These are phyloP conservation scores for Zhengitettix transpicula DNA, from an alignment of 2,888 invertebrate species.

Conservation along the genomic window DNA sequence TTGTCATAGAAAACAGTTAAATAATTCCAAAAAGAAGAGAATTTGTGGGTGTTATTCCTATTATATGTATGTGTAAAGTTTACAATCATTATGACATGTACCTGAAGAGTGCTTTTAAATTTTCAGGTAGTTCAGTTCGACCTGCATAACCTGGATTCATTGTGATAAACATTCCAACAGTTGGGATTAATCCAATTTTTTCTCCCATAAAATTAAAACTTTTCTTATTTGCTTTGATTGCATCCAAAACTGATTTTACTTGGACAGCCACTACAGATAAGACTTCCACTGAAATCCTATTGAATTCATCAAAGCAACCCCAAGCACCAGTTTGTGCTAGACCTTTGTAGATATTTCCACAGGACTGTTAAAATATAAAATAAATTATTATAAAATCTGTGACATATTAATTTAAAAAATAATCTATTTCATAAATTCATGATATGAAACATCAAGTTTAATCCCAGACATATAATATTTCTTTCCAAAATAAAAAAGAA, in stretches of 20 bases:
- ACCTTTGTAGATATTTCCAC: conserved; percentile 92
- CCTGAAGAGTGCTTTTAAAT: conserved; percentile 39
- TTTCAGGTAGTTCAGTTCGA: conserved; percentile 75
- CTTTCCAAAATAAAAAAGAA: too few relatives aligned
- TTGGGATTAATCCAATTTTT: conserved; percentile 50
- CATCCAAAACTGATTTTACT: conserved; percentile 72
- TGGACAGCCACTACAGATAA: conserved; percentile 91
- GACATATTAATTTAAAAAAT: too few relatives aligned
- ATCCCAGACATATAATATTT: too few relatives aligned
- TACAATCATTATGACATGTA: conserved; percentile 14
- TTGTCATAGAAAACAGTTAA: too few relatives aligned
- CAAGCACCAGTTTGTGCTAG: conserved; percentile 87
- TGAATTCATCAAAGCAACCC: conserved; percentile 96
- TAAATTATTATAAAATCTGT: neutral
- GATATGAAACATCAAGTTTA: too few relatives aligned
- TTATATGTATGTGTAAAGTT: too few relatives aligned
- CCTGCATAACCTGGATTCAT: conserved; percentile 97
- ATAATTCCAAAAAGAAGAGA: too few relatives aligned
- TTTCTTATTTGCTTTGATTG: conserved; percentile 64
- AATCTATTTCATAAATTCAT: too few relatives aligned
- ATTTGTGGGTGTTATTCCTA: too few relatives aligned
- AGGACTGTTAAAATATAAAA: conserved; percentile 34
- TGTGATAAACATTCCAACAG: conserved; percentile 84
- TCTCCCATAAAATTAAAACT: conserved; percentile 77
- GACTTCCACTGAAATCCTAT: conserved; percentile 87